Evolutionary conservation across 2,113 vertebrate genomes (phyloP).

Genomic region (Hyperopisus bebe): DNA sequence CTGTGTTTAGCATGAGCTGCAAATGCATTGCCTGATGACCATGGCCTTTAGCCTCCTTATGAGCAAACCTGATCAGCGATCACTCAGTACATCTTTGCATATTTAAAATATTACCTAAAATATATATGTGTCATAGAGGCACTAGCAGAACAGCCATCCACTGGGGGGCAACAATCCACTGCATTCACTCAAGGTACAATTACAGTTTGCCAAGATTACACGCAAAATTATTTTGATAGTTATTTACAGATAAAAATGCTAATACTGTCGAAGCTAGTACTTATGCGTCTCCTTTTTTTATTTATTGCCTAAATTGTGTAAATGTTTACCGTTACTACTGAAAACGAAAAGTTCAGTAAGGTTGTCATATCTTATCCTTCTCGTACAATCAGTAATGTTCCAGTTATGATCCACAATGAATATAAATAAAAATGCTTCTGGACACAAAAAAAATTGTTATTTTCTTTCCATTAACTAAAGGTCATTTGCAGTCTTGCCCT

Average conservation of each 20-base stretch:
- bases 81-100: background rate
- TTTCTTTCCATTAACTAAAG: conserved; percentile 19
- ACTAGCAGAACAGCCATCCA: background rate
- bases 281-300: background rate
- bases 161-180: background rate
- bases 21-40: background rate
- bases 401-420: conserved; percentile 6
- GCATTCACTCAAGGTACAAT: background rate
- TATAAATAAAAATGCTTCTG: conserved; percentile 6
- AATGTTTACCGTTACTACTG: background rate
- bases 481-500: background rate
- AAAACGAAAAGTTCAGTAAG: background rate
- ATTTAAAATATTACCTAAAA: background rate
- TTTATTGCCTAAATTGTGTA: background rate
- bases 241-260: background rate
- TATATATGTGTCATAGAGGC: background rate
- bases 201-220: background rate
- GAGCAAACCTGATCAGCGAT: background rate
- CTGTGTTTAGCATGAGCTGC: background rate
- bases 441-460: conserved; percentile 8
- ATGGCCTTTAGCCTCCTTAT: background rate
- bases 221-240: background rate
- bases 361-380: background rate
- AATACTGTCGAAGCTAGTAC: background rate
- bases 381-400: background rate